Base-by-base conservation (phyloP, 1,140 invertebrate species). In the Lepidurus apus region DNA sequence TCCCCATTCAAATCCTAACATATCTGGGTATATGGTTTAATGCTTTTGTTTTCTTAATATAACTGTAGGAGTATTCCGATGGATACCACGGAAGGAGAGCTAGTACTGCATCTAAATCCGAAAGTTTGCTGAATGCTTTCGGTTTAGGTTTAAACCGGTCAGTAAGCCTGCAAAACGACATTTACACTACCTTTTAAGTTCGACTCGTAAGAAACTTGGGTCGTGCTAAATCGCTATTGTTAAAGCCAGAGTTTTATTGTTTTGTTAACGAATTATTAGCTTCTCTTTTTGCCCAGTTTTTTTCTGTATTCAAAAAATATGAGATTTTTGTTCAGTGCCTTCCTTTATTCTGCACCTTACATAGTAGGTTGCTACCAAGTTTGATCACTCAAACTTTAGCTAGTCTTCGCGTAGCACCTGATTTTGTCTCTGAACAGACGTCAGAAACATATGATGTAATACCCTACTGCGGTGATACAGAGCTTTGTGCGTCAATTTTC, bases 91-190 rank as follows among this genome's bases (percentile, higher is more conserved):
- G 87, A 80, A 86, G 88, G 78, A 92, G 90, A 82, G 84, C 85
- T 2, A 85, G 87, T 65, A 84, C 88, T 81, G 88, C 89, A 34
- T 88, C 88, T 0, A 85, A 89, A 80, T 88, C 87, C 53, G 89
- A 91, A 80, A 86, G 84, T 4, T 84, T 90, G 43, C 82, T 84
- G 10, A 85, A 84, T 79, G 84, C 86, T 8, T 85, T 87, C 44
- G 84, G 85, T 44, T 79, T 83, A 84, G 65, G 83, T 0, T 86
- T 89, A 1, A 84, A 88, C 45, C 88, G 92, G 84, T 93, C 92
- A 79, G 92, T 91, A 83, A 93, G 92, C 86, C 92, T 93, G 87
- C 90, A 92, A 84, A 92, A 93, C 81, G 93, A 93, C 86, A 86
- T 93, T 80, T 87, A 89, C 81, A 92, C 91, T 81, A 89, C 88